These are phyloP conservation scores for Drosophila lutescens DNA, from an alignment of 2,888 invertebrate species.

Conservation along the genomic window DNA sequence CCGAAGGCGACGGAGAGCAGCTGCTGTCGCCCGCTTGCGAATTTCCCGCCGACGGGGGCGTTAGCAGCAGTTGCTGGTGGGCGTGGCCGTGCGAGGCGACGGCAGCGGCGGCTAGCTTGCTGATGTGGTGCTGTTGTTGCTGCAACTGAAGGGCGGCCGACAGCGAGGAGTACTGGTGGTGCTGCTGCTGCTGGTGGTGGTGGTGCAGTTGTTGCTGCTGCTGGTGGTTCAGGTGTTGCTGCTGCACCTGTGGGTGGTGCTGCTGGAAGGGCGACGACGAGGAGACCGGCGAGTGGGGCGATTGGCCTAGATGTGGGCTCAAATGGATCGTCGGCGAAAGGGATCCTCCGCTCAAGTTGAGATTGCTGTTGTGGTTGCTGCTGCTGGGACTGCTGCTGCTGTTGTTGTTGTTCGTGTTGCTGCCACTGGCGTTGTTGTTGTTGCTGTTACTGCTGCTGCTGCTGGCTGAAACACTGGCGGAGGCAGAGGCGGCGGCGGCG, in stretches of 20 bases:
- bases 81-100: slow-evolving; percentile 73
- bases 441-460: slow-evolving; percentile 82
- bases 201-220: slow-evolving; percentile 61
- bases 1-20: slow-evolving; percentile 76
- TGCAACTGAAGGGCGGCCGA: slow-evolving; percentile 82
- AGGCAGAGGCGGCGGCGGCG: slow-evolving; percentile 84
- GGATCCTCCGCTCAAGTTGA: slow-evolving; percentile 65
- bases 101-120: slow-evolving; percentile 81
- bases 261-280: slow-evolving; percentile 82
- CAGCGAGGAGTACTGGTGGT: slow-evolving; percentile 84
- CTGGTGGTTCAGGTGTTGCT: slow-evolving; percentile 61
- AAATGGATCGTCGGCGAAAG: slow-evolving; percentile 74
- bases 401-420: slow-evolving; percentile 50
- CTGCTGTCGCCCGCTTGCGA: slow-evolving; percentile 76
- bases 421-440: slow-evolving; percentile 79
- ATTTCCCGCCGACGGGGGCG: slow-evolving; percentile 78
- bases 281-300: slow-evolving; percentile 83
- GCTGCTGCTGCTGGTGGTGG: slow-evolving; percentile 60
- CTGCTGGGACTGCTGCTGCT: slow-evolving; percentile 41
- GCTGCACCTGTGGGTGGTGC: slow-evolving; percentile 68
- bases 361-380: slow-evolving; percentile 52
- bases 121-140: slow-evolving; percentile 82
- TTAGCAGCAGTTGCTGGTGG: slow-evolving; percentile 78
- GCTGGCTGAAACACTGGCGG: slow-evolving; percentile 76
- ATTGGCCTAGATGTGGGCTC: slow-evolving; percentile 78